phyloP scores from a whole-genome alignment of 2,888 invertebrate species.

The Nipponacmea schrenckii region DNA sequence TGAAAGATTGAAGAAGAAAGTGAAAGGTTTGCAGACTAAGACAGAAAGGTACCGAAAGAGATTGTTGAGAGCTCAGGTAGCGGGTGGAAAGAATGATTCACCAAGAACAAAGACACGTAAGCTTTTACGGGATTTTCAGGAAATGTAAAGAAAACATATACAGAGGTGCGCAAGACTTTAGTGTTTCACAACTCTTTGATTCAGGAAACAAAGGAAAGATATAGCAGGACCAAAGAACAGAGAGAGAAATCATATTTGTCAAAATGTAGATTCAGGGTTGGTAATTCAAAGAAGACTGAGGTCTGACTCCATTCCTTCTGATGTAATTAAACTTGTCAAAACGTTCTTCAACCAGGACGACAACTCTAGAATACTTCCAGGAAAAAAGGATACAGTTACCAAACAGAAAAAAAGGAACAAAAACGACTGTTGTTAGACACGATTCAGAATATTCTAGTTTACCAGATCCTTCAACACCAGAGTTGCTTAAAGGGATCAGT shows the following conservation, averaged over 20 bases:
- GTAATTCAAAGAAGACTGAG: too few species aligned
- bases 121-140: conserved; percentile 6
- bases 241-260: background rate
- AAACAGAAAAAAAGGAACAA: conserved; percentile 25
- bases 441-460: background rate
- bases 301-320: background rate
- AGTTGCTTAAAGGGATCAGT: too few species aligned
- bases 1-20: background rate
- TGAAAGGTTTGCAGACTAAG: conserved; percentile 14
- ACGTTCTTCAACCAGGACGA: conserved; percentile 24
- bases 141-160: background rate
- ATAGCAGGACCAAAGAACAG: background rate
- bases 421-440: conserved; percentile 25
- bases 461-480: too few species aligned
- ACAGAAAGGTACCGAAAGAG: conserved; percentile 4
- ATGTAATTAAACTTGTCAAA: background rate
- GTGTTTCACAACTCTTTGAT: background rate
- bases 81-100: background rate
- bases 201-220: background rate
- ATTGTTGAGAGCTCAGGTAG: too few species aligned
- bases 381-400: conserved; percentile 26
- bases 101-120: background rate
- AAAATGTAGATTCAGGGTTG: too few species aligned
- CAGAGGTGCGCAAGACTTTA: background rate
- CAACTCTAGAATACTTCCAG: conserved; percentile 18